A percentile compares a stretch with the other conserved stretches of the same genome.
Conservation (phyloP, 2,113 vertebrate genomes). For the Mohoua ochrocephala region DNA sequence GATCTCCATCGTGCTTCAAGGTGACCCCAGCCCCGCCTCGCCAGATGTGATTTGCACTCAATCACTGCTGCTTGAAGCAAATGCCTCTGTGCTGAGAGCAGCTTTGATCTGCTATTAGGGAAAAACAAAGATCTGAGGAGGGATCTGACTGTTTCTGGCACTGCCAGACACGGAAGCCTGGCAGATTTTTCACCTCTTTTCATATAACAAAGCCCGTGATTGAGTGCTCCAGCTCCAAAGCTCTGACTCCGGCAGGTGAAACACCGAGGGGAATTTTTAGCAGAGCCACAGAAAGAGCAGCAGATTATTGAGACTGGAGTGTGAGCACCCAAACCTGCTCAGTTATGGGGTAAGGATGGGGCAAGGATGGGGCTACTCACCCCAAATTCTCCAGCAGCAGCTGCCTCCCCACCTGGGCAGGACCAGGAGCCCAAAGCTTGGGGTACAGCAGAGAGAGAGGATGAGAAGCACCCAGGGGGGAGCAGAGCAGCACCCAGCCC, state of each 20-base stretch:
- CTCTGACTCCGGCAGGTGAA: neutral
- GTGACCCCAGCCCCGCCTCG: neutral
- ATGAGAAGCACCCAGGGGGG: neutral
- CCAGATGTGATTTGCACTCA: neutral
- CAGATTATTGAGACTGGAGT: accelerated
- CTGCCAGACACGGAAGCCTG: neutral
- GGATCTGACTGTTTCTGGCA: neutral
- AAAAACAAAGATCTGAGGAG: neutral
- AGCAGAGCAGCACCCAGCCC: neutral
- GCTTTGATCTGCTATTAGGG: neutral
- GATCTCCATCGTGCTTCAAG: neutral
- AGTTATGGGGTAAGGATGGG: neutral
- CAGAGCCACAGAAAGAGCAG: neutral
- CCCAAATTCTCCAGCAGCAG: neutral
- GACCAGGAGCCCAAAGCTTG: accelerated
- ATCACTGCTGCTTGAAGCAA: neutral
- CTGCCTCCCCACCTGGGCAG: neutral
- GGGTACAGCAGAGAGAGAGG: neutral
- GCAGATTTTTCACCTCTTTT: neutral
- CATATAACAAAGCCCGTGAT: accelerated
- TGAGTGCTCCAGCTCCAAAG: neutral
- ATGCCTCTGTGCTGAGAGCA: neutral
- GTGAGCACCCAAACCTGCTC: neutral
- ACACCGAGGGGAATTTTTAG: accelerated
- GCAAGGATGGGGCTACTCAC: neutral